Evolutionary conservation across 1,140 invertebrate species (phyloP), one percentile per base, ranked within the genome.

Genomic region (Camponotus floridanus): DNA sequence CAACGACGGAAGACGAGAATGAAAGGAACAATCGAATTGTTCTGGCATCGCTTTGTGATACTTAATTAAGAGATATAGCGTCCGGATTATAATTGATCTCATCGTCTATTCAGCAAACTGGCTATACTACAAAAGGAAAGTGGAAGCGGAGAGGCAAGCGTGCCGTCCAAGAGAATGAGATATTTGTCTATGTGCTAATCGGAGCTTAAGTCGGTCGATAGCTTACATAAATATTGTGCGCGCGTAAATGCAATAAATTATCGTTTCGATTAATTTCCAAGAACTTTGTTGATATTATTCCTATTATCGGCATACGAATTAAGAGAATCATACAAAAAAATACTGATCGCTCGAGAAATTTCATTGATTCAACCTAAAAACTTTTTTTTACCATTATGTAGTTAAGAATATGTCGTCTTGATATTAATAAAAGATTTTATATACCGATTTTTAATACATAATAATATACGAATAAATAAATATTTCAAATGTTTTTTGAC

Each of bases 51-150:
- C n/a, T 26, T 67, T 33, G 45, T 26, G 13, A 79, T 45, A 55
- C 18, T 80, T 68, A 80, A 80, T 80, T 80, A 70, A 80, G 57
- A 80, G 64, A n/a, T 4, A 57, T 8, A 70, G 4, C 8, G 36
- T 18, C 13, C 31, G 3, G 15, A 8, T 42, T 26, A 31, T 68
- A 79, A 80, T 80, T 80, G 57, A 70, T 80, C 51, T 68, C 62
- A 15, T 48, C 31, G 36, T 80, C 62, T 39, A 39, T 31, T 67
- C 7, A 15, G 9, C 21, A 55, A 68, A 70, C 48, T 39, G 45
- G 7, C 33, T 55, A 33, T 70, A 21, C 15, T 57, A 80, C 55
- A 57, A 48, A 80, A 36, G 33, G 26, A 68, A 51, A 64, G 39
- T 31, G 33, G 45, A 79, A 68, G 39, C 45, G 15, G 11, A 62